Evolutionary conservation across 2,888 invertebrate species (phyloP).

Genomic region (Villa cingulata): DNA sequence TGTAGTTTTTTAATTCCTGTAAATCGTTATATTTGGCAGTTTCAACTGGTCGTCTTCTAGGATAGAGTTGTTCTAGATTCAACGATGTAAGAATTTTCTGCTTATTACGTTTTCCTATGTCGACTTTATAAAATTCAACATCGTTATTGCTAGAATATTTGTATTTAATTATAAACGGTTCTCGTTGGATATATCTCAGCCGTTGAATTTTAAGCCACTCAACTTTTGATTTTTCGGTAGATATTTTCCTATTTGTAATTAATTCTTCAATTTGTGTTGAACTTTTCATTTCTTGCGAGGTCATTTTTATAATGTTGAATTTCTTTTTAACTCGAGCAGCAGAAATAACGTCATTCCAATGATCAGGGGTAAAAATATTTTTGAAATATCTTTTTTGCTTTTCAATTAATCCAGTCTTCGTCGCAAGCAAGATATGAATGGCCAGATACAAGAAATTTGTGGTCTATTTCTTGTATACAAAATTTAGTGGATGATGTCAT

Average conservation of each 20-base stretch:
- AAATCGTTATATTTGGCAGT: not conserved
- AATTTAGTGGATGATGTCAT: conserved; percentile 5
- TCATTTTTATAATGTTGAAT: conserved; percentile 11
- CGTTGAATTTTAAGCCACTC: not conserved
- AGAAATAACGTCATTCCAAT: conserved; percentile 4
- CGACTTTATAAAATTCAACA: not conserved
- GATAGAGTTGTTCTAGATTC: not conserved
- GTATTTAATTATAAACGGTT: not conserved
- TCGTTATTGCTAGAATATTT: not conserved
- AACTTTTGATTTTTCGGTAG: conserved; percentile 4
- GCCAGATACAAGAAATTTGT: too few relatives aligned
- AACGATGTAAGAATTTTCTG: not conserved
- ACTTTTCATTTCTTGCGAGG: conserved; percentile 7
- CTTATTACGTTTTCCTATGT: not conserved
- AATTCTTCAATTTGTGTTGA: conserved; percentile 7
- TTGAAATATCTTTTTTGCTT: conserved; percentile 2
- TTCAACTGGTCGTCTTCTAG: not conserved
- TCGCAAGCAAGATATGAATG: conserved; percentile 11
- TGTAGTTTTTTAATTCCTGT: not conserved
- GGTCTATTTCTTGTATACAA: not conserved
- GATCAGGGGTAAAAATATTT: conserved; percentile 9
- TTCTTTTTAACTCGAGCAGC: conserved; percentile 6
- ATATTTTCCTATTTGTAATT: conserved; percentile 13
- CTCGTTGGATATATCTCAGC: not conserved
- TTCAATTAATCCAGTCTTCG: not conserved